Evolutionary conservation across 2,113 vertebrate genomes (phyloP).

Genomic region (Nycticebus coucang): DNA sequence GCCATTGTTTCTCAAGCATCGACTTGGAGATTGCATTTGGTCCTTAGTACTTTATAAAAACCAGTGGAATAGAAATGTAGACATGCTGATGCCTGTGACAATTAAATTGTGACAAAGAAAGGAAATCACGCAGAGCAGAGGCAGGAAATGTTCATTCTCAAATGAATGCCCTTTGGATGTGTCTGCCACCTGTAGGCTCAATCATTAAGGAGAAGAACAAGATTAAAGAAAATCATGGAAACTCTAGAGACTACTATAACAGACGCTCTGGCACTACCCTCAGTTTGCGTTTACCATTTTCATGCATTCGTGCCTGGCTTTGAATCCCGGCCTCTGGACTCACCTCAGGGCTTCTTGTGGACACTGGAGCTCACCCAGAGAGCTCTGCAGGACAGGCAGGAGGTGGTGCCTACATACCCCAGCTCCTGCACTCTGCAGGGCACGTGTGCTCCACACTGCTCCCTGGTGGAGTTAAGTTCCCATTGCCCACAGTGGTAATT

Average conservation of each 20-base stretch:
- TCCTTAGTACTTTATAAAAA: neutral
- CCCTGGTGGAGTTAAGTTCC: neutral
- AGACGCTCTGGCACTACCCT: neutral
- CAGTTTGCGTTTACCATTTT: neutral
- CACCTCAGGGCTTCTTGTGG: neutral
- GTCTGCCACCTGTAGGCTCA: neutral
- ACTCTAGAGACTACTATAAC: neutral
- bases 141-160: neutral
- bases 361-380: neutral
- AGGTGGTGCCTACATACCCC: neutral
- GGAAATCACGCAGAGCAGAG: neutral
- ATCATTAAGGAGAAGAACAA: neutral
- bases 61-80: neutral
- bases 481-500: neutral
- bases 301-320: neutral
- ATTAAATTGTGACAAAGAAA: neutral
- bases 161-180: neutral
- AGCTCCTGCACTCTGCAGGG: neutral
- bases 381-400: neutral
- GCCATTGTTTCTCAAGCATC: neutral
- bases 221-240: neutral
- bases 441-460: rapidly evolving
- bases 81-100: neutral
- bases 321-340: neutral
- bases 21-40: neutral